Conservation (phyloP, 53 echinoderm and acorn worm genomes). For the Luidia sarsii region DNA sequence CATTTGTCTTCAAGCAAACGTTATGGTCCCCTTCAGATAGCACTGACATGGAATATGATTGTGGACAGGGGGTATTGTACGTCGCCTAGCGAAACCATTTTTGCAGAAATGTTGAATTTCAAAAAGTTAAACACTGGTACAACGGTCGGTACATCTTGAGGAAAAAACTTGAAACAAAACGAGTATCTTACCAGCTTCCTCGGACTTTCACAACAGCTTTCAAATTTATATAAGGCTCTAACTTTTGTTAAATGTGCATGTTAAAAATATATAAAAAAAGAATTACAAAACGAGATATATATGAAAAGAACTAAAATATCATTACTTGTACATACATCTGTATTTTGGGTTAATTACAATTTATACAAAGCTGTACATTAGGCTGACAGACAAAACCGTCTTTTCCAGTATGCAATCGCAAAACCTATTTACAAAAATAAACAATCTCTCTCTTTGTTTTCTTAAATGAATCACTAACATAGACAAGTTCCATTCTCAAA, state of each 20-base stretch:
- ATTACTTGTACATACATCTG: constrained; percentile 30
- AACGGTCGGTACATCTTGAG: too few species aligned
- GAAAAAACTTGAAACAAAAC: background rate
- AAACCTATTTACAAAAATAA: constrained; percentile 52
- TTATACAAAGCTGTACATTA: constrained; percentile 24
- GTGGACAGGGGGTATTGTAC: too few species aligned
- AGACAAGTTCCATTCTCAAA: background rate
- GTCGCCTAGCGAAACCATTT: too few species aligned
- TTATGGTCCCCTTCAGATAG: too few species aligned
- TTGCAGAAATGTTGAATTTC: too few species aligned
- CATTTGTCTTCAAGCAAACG: too few species aligned
- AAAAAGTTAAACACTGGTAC: too few species aligned
- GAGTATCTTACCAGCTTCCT: background rate
- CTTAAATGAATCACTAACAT: constrained; percentile 11
- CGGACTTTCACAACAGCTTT: constrained; percentile 19
- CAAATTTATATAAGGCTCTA: background rate
- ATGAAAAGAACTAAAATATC: constrained; percentile 44
- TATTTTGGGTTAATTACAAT: constrained; percentile 23
- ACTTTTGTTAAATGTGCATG: constrained; percentile 42
- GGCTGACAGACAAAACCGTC: constrained; percentile 3
- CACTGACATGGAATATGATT: too few species aligned
- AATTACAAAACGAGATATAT: constrained; percentile 47
- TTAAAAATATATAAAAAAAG: constrained; percentile 56
- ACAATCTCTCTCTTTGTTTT: too few species aligned
- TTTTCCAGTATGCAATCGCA: constrained; percentile 48